Conservation (phyloP, 2,797 vertebrate species). For the Dallia pectoralis region DNA sequence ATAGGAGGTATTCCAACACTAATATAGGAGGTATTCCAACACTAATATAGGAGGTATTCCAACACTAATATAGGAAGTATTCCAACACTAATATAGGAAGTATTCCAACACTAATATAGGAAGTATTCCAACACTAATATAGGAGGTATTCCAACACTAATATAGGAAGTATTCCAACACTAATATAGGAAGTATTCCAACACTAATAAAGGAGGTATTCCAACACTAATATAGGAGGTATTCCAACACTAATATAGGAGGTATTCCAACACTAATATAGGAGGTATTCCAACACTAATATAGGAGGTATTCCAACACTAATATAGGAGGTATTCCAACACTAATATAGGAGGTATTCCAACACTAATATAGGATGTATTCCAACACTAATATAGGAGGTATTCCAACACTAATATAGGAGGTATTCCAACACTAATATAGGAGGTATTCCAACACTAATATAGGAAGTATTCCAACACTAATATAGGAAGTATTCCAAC, state of each 20-base stretch:
- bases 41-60: slow-evolving; percentile 35
- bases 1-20: no score
- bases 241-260: no score
- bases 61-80: no score
- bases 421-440: slow-evolving; percentile 52
- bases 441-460: no score
- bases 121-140: slow-evolving; percentile 16
- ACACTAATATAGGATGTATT: no score
- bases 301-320: slow-evolving; percentile 46
- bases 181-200: no score
- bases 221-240: no score
- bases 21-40: slow-evolving; percentile 34
- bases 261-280: not conserved
- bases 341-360: slow-evolving; percentile 1
- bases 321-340: no score
- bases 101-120: no score
- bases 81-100: slow-evolving; percentile 17
- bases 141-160: slow-evolving; percentile 31
- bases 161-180: slow-evolving; percentile 45
- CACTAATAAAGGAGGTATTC: slow-evolving; percentile 11
- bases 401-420: slow-evolving; percentile 25
- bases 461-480: no score
- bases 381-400: slow-evolving; percentile 25
- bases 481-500: no score
- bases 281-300: slow-evolving; percentile 37